These are phyloP conservation scores for Amiota mariae DNA, from an alignment of 2,888 invertebrate species.

Conservation along the genomic window DNA sequence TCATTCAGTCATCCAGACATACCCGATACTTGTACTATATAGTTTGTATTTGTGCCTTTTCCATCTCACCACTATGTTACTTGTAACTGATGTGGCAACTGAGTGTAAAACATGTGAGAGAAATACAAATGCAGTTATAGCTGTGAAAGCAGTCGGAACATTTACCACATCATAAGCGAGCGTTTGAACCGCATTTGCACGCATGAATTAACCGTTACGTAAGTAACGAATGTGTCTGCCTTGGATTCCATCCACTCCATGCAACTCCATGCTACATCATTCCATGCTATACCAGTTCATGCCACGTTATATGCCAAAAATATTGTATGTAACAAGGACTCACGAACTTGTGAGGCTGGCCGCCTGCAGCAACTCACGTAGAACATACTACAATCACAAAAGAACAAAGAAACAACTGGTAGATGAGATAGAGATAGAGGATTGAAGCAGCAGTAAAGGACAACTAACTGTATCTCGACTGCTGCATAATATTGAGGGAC, in stretches of 20 bases:
- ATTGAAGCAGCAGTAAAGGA: not conserved
- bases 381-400: not conserved
- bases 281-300: constrained; percentile 29
- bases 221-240: constrained; percentile 50
- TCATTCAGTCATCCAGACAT: constrained; percentile 42
- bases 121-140: constrained; percentile 26
- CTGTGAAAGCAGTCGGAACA: constrained; percentile 30
- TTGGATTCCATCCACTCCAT: not conserved
- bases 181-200: constrained; percentile 62
- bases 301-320: constrained; percentile 47
- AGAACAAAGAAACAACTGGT: not conserved
- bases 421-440: not conserved
- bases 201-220: constrained; percentile 63
- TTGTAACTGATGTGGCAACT: not conserved
- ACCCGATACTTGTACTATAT: constrained; percentile 29
- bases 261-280: constrained; percentile 17
- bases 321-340: constrained; percentile 5
- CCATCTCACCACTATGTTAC: not conserved
- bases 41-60: constrained; percentile 7
- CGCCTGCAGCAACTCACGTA: constrained; percentile 1
- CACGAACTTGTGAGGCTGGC: not conserved
- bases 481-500: not conserved
- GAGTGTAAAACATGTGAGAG: not conserved
- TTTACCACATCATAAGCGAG: constrained; percentile 60
- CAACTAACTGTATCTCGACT: not conserved